Base-by-base conservation (phyloP, 2,888 invertebrate species). In the Ditylenchus weischeri region DNA sequence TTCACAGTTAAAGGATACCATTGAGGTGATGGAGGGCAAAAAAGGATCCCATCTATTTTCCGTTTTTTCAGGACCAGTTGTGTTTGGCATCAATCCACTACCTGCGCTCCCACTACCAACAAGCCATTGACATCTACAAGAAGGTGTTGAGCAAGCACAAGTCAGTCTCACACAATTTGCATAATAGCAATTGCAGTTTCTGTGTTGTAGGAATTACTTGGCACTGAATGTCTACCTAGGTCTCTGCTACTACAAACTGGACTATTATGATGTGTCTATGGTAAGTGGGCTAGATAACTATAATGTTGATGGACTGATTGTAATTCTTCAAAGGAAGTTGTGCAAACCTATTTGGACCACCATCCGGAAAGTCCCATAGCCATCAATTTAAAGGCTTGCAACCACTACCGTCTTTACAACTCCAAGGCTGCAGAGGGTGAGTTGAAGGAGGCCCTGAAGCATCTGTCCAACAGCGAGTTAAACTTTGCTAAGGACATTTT, bases 121-220 rank as follows among this genome's bases (percentile, higher is more conserved):
- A 98, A 84, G 95, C 98, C 58, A 94, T 96, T 71, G 95, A 96
- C 84, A 92, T 96, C 72, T 98, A 98, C 84, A 98, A 96, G 84
- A 88, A 92, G 69, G 88, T 96, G 64, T 86, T 96, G 18, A 85
- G 93, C 29, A 92, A 93, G 78, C 91, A 94, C 86, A 90, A 93
- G 92, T 92, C 43, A 43, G 43, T 43, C 29, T 29, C 29, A 29
- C 29, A 5, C 29, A 29, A n/a, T 5, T 29, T 29, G 29, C 29
- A 29, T 2, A 29, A 29, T 29, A 29, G 2, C 5, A 29, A 29
- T 29, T 2, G 29, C 29, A 29, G 29, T 29, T 29, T 29, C 5
- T 54, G 29, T 54, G 2, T 29, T 63, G 29, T 84, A 92, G 93
- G 77, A 90, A 91, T 64, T 92, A 89, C 84, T 86, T 94, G 83